These are phyloP conservation scores for Epinephelus cyanopodus DNA, from an alignment of 2,113 vertebrate species.

Conservation along the genomic window DNA sequence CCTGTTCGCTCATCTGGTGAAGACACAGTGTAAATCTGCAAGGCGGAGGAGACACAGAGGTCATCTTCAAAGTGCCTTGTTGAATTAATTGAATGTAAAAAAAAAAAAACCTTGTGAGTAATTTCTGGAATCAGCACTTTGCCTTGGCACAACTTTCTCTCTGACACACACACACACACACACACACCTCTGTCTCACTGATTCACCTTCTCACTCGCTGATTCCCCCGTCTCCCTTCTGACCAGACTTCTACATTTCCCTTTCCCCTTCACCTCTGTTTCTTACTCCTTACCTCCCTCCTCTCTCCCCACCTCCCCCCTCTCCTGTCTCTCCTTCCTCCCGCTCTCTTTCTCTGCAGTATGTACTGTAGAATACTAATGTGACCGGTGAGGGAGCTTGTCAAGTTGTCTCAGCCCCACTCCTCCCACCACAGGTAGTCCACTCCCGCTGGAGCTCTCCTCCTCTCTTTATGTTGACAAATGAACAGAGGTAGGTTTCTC, in stretches of 20 bases:
- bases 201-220: conserved; percentile 48
- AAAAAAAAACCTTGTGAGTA: conserved; percentile 57
- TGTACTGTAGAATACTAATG: conserved; percentile 84
- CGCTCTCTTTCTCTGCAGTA: conserved; percentile 64
- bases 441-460: conserved; percentile 83
- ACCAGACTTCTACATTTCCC: conserved; percentile 54
- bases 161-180: background rate
- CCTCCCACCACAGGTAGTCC: conserved; percentile 85
- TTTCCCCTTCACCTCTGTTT: conserved; percentile 60
- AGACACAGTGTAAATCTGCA: conserved; percentile 57
- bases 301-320: conserved; percentile 9
- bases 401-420: conserved; percentile 78
- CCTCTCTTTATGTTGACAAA: conserved; percentile 88
- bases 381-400: conserved; percentile 82
- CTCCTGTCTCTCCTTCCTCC: conserved; percentile 41
- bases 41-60: conserved; percentile 68
- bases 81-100: conserved; percentile 78
- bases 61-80: conserved; percentile 70
- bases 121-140: conserved; percentile 78
- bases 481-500: conserved; percentile 77
- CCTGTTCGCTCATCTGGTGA: conserved; percentile 44
- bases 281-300: conserved; percentile 46
- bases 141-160: conserved; percentile 53
- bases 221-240: conserved; percentile 48
- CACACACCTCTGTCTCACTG: background rate